phyloP scores from a whole-genome alignment of 2,888 invertebrate genomes.

The Cheilosia pagana region DNA sequence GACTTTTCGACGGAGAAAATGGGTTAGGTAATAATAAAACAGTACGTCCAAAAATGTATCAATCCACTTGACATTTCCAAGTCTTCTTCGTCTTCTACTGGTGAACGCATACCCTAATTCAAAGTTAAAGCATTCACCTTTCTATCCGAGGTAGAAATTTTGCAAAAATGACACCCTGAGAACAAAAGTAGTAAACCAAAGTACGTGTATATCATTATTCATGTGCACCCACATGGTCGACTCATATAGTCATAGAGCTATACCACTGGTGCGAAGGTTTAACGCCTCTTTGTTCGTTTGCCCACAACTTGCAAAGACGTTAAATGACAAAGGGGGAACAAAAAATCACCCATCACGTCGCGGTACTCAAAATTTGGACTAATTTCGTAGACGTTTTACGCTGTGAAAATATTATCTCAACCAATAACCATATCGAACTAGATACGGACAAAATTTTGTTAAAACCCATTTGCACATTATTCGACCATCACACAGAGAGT shows the following conservation, averaged over 20 bases:
- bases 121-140: background rate
- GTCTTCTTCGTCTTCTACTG: too few relatives aligned
- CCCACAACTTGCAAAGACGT: slow-evolving; percentile 1
- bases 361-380: slow-evolving; percentile 36
- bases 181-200: slow-evolving; percentile 24
- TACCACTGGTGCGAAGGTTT: slow-evolving; percentile 24
- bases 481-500: background rate
- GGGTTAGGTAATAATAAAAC: too few relatives aligned
- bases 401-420: slow-evolving; percentile 24
- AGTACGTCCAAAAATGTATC: too few relatives aligned
- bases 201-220: slow-evolving; percentile 57
- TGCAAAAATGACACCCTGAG: slow-evolving; percentile 42
- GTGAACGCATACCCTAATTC: background rate
- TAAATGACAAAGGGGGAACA: background rate
- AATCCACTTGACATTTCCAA: too few relatives aligned
- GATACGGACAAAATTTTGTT: slow-evolving; percentile 7
- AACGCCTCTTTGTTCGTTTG: slow-evolving; percentile 27
- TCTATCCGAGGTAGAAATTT: background rate
- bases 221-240: slow-evolving; percentile 44
- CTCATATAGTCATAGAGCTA: too few relatives aligned
- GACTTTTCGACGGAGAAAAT: too few relatives aligned
- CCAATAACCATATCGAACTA: slow-evolving; percentile 11
- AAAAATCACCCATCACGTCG: slow-evolving; percentile 18
- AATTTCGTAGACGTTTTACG: slow-evolving; percentile 22
- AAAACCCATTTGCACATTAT: slow-evolving; percentile 27